Conservation (phyloP, 2,797 vertebrate genomes). For the Pyrrhura leucotis region DNA sequence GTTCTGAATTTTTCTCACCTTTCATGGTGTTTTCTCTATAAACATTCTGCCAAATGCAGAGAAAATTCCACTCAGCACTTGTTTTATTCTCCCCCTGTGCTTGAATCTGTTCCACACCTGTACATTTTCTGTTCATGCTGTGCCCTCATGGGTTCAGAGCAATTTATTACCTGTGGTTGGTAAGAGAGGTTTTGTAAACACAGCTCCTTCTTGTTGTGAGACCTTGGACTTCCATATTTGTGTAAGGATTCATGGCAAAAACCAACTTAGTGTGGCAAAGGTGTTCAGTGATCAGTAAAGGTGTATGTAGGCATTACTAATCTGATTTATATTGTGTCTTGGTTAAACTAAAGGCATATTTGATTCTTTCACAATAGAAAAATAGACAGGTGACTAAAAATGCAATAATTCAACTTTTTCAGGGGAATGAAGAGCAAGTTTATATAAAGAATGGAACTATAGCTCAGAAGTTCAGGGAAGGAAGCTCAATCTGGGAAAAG, state of each 20-base stretch:
- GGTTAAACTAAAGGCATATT: not conserved
- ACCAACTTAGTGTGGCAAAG: not conserved
- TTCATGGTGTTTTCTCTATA: slow-evolving; percentile 51
- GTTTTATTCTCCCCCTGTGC: not conserved
- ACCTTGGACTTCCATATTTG: not conserved
- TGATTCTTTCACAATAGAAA: not conserved
- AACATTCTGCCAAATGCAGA: slow-evolving; percentile 52
- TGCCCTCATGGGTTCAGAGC: not conserved
- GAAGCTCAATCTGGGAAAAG: not conserved
- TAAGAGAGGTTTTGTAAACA: not conserved
- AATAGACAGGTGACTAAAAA: not conserved
- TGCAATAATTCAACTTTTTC: not conserved
- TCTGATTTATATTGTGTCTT: not conserved
- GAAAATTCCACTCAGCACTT: slow-evolving; percentile 45
- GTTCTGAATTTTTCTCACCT: slow-evolving; percentile 44
- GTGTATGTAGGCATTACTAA: not conserved
- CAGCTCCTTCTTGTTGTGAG: not conserved
- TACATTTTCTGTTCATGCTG: not conserved
- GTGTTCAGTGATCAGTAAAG: not conserved
- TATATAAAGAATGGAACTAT: not conserved
- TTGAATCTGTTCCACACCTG: slow-evolving; percentile 9
- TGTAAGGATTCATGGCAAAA: not conserved
- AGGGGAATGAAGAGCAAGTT: not conserved
- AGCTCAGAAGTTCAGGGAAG: not conserved
- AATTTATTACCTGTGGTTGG: slow-evolving; percentile 49